Percentiles rank a stretch among this genome's conserved stretches.
Evolutionary conservation across 1,140 invertebrate species (phyloP).

Genomic region (Marisa cornuarietis): DNA sequence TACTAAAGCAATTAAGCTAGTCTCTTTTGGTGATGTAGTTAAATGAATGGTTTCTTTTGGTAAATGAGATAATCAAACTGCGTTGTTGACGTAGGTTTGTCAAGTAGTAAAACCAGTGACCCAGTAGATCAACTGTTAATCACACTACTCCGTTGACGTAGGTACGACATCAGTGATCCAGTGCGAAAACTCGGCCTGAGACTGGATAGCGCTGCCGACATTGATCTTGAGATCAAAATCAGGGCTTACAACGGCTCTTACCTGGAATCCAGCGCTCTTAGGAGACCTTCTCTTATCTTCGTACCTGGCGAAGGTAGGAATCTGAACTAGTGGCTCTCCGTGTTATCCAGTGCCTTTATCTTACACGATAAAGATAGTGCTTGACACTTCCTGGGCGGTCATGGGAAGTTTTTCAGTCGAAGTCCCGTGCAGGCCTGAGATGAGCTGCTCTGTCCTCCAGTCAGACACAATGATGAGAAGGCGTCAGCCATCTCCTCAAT

Average conservation of each 20-base stretch:
- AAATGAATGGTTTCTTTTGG: neutral
- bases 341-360: too few relatives aligned
- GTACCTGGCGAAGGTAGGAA: conserved; percentile 31
- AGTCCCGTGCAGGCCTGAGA: neutral
- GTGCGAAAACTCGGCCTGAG: conserved; percentile 24
- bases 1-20: neutral
- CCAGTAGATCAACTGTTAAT: neutral
- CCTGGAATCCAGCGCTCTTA: conserved; percentile 15
- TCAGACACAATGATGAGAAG: neutral
- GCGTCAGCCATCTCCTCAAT: neutral
- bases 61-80: neutral
- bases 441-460: neutral
- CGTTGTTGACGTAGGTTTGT: neutral
- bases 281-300: conserved; percentile 31
- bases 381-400: neutral
- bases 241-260: conserved; percentile 28
- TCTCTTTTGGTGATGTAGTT: neutral
- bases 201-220: conserved; percentile 25
- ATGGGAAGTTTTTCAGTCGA: neutral
- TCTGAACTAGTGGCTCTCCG: too few relatives aligned
- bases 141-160: neutral
- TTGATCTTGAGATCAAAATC: conserved; percentile 34
- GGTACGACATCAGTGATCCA: conserved; percentile 21
- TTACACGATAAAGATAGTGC: neutral
- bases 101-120: neutral